Conservation (phyloP, 1,140 invertebrate genomes). For the Sycophila sp. region DNA sequence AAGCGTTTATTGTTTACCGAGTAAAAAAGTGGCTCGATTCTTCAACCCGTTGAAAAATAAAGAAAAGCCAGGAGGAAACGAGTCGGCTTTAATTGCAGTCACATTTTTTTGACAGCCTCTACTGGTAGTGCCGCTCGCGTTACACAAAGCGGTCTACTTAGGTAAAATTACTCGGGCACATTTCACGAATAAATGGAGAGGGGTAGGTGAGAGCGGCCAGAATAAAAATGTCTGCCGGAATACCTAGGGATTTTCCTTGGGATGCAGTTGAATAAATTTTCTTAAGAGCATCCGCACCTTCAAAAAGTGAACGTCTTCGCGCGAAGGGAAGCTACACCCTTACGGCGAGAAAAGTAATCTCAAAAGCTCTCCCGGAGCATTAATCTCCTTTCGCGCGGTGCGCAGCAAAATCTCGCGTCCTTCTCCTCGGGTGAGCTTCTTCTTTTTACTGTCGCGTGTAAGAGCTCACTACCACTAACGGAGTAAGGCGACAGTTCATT, state of each 20-base stretch:
- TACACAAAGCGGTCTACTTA: conserved; percentile 26
- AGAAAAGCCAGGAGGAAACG: too few relatives aligned
- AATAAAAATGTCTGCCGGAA: conserved; percentile 20
- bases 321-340: not conserved
- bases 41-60: too few relatives aligned
- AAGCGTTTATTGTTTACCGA: not conserved
- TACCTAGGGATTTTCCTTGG: conserved; percentile 12
- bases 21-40: too few relatives aligned
- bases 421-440: too few relatives aligned
- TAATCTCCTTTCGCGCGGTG: not conserved
- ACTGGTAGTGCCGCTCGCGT: not conserved
- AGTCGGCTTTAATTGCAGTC: conserved; percentile 25
- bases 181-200: conserved; percentile 20
- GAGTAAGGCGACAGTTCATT: too few relatives aligned
- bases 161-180: conserved; percentile 30
- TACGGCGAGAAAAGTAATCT: conserved; percentile 19
- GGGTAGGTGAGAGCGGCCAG: not conserved
- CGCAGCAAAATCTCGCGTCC: not conserved
- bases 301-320: conserved; percentile 21
- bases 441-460: not conserved
- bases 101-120: conserved; percentile 26
- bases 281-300: conserved; percentile 24
- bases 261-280: conserved; percentile 36
- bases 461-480: not conserved
- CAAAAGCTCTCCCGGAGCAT: conserved; percentile 19